A percentile compares a stretch with the other conserved stretches of the same genome.
phyloP scores from a whole-genome alignment of 2,797 vertebrate genomes.

The Scyliorhinus canicula region DNA sequence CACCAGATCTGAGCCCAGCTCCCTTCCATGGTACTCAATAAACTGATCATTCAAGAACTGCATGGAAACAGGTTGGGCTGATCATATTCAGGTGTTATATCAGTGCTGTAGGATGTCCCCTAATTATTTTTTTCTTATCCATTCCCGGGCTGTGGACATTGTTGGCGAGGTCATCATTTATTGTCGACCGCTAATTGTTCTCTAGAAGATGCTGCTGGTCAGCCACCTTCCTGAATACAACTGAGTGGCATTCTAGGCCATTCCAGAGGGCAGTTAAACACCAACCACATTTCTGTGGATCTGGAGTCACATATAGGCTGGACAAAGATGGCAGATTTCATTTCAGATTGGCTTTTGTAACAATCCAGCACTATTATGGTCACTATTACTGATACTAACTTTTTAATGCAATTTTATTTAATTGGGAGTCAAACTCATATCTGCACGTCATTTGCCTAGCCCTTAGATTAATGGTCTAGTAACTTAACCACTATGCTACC shows the following conservation, averaged over 20 bases:
- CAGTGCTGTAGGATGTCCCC: background rate
- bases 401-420: too few relatives aligned
- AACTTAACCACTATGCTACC: background rate
- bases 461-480: background rate
- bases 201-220: background rate
- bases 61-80: background rate
- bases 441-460: background rate
- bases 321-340: background rate
- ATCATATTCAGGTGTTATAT: background rate
- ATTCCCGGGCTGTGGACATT: background rate
- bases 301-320: background rate
- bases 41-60: background rate
- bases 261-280: background rate
- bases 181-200: background rate
- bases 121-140: background rate
- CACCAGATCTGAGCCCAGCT: background rate
- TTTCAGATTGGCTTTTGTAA: background rate
- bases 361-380: background rate
- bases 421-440: background rate
- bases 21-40: background rate
- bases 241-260: background rate
- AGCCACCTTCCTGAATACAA: background rate
- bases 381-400: background rate
- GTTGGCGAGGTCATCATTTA: background rate
- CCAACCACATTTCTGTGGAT: background rate